Percentiles rank a stretch among this genome's conserved stretches.
Evolutionary conservation across 2,888 invertebrate genomes (phyloP).

Genomic region (Drosophila kanekoi): DNA sequence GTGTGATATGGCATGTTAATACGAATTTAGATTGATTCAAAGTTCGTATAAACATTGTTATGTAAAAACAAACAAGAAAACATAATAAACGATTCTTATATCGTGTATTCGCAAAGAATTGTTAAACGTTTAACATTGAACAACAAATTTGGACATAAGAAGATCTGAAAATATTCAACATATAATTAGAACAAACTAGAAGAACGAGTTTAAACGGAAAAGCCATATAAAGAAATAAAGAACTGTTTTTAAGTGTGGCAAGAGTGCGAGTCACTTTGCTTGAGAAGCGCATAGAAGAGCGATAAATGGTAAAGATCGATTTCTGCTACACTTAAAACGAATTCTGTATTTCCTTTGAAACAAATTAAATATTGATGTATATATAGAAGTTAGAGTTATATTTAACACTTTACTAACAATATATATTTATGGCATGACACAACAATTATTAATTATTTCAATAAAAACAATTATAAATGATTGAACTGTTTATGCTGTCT

Average conservation of each 20-base stretch:
- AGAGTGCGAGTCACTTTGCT: background rate
- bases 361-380: conserved; percentile 47
- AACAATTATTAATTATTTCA: conserved; percentile 80
- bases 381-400: conserved; percentile 71
- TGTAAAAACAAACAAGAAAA: conserved; percentile 7
- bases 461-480: conserved; percentile 78
- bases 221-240: conserved; percentile 27
- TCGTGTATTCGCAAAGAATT: conserved; percentile 42
- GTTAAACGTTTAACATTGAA: conserved; percentile 43
- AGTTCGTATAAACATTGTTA: background rate
- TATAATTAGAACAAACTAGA: conserved; percentile 31
- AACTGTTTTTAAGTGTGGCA: conserved; percentile 15
- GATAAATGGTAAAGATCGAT: background rate
- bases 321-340: background rate
- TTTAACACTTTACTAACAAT: conserved; percentile 77
- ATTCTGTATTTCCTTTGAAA: conserved; percentile 25
- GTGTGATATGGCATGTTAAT: background rate
- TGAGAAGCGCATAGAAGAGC: conserved; percentile 6
- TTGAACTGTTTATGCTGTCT: conserved; percentile 59
- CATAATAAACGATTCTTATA: conserved; percentile 9
- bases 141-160: conserved; percentile 25
- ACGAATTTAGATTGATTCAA: conserved; percentile 1
- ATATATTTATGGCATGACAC: conserved; percentile 82
- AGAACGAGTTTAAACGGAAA: conserved; percentile 37
- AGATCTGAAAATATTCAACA: conserved; percentile 24